Evolutionary conservation across 1,140 invertebrate species (phyloP).

Genomic region (Acromyrmex charruanus): DNA sequence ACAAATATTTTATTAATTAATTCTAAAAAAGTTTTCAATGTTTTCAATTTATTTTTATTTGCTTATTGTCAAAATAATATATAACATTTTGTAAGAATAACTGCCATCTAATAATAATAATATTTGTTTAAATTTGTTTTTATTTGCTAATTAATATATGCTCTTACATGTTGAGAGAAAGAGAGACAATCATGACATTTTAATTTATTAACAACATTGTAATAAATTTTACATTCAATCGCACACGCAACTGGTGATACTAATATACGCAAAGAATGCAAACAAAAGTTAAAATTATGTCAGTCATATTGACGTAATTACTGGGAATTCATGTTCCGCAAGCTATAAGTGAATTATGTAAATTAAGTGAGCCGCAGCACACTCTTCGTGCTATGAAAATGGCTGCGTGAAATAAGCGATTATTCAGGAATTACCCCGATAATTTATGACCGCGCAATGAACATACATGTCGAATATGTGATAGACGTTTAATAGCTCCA

Average conservation of each 20-base stretch:
- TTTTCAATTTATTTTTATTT: not conserved
- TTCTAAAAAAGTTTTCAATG: not conserved
- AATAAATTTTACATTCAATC: not conserved
- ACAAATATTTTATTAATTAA: not conserved
- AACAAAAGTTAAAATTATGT: constrained; percentile 37
- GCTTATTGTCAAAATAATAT: not conserved
- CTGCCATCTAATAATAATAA: not conserved
- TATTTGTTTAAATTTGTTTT: not conserved
- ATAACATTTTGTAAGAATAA: not conserved
- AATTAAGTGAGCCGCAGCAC: constrained; percentile 49
- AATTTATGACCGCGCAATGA: constrained; percentile 56
- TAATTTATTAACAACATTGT: not conserved
- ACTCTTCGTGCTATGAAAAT: constrained; percentile 49
- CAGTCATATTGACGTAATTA: constrained; percentile 42
- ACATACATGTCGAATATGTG: constrained; percentile 48
- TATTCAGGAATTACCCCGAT: constrained; percentile 60
- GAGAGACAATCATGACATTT: not conserved
- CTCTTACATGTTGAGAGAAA: no score
- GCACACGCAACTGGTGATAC: not conserved
- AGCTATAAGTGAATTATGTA: constrained; percentile 60
- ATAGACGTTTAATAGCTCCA: constrained; percentile 42
- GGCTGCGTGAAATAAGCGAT: constrained; percentile 61
- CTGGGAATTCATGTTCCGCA: constrained; percentile 45
- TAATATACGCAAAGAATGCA: not conserved
- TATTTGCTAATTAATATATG: not conserved